phyloP scores from a whole-genome alignment of 2,888 invertebrate genomes.

The Dorcus parallelipipedus region DNA sequence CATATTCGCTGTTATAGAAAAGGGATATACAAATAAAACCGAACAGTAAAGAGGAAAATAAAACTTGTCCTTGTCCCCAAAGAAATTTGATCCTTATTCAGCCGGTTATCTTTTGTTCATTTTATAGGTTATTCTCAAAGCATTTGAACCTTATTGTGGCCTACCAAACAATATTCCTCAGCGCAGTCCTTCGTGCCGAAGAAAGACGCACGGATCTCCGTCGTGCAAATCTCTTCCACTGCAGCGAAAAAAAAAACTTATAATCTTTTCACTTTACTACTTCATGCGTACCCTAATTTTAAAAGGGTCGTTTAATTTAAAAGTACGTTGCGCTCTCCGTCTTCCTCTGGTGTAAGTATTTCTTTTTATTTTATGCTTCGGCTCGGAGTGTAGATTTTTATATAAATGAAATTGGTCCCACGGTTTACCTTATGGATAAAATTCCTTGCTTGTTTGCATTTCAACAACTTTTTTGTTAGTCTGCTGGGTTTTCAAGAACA shows the following conservation, averaged over 20 bases:
- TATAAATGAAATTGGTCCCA: too few species aligned
- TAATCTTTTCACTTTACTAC: constrained; percentile 21
- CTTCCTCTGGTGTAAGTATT: neutral
- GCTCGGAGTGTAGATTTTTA: too few species aligned
- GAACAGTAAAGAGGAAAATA: constrained; percentile 3
- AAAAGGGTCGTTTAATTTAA: constrained; percentile 1
- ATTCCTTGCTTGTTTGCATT: too few species aligned
- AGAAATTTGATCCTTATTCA: constrained; percentile 27
- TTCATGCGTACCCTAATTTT: constrained; percentile 16
- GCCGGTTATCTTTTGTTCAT: constrained; percentile 23
- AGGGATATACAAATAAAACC: constrained; percentile 5
- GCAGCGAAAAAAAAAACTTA: constrained; percentile 13
- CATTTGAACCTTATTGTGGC: constrained; percentile 17
- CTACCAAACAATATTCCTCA: constrained; percentile 9
- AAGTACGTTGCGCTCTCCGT: neutral
- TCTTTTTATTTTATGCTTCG: neutral
- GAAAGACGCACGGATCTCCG: constrained; percentile 3
- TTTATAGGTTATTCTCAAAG: constrained; percentile 20
- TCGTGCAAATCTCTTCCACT: constrained; percentile 11
- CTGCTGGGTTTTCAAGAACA: too few species aligned
- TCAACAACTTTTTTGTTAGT: too few species aligned
- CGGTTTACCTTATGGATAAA: too few species aligned
- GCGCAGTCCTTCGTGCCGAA: neutral
- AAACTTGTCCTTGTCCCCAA: constrained; percentile 18
- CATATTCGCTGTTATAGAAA: neutral